Base-by-base conservation (phyloP, 2,797 vertebrate species). In the Ptychobarbus kaznakovi region DNA sequence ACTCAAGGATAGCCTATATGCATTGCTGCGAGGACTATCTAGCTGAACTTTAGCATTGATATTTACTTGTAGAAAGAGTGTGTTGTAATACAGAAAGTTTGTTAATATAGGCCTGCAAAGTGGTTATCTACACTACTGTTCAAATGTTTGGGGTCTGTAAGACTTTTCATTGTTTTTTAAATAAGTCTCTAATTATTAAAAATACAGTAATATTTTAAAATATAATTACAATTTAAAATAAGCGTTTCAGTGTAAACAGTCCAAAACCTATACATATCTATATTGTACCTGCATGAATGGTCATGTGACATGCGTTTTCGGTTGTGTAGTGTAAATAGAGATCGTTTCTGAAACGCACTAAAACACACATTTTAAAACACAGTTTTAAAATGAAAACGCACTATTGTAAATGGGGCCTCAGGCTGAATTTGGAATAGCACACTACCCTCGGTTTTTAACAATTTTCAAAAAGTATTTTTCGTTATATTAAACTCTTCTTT, bases 161-260 rank as follows among this genome's bases (percentile, higher is more conserved):
- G 68, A 42, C 4, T n/a, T n/a, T 70, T 70, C 38, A 69, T 40
- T 40, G 66, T 69, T 69, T 69, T 66, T 66, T 28, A 28, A 63
- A 63, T 11, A 63, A 65, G 25, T 66, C 28, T 28, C 61, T 66
- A 16, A 35, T 66, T 7, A 66, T 35, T 35, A 35, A 2, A 69
- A 66, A 35, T 18, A 35, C 28, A 16, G 15, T 65, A 63, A 63
- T 63, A 63, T 63, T 63, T 25, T 13, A 1, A 28, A 63, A 63
- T 58, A 58, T 4, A 9, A 56, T 56, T 20, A 56, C 51, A 56
- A 56, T 53, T 53, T 53, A 8, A 53, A 53, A 53, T 63, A 13
- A 32, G 32, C 32, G 0, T 32, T 32, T 32, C 32, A 32, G 32
- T 32, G 32, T 32, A 32, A 32, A n/a, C n/a, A n/a, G n/a, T n/a